Evolutionary conservation across 2,797 vertebrate genomes (phyloP).

Genomic region (Sarcophilus harrisii): DNA sequence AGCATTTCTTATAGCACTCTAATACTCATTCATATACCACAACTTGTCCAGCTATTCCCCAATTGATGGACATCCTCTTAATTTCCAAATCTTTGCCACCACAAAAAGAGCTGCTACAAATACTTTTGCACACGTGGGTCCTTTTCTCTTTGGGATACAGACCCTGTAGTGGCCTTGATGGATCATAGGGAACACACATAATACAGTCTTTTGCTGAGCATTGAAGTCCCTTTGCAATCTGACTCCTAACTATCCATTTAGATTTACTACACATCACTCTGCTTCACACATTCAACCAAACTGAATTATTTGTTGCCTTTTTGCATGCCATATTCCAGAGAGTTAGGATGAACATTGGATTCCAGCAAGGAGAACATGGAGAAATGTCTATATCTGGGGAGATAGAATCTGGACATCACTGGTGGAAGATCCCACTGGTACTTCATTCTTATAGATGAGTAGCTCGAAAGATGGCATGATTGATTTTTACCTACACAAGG

Average conservation of each 20-base stretch:
- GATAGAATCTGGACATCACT: neutral
- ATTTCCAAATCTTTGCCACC: too few species aligned
- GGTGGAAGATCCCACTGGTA: neutral
- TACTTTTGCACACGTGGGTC: too few species aligned
- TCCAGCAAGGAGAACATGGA: slow-evolving; percentile 8
- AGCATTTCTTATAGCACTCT: too few species aligned
- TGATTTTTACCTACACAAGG: slow-evolving; percentile 6
- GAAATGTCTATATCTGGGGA: neutral
- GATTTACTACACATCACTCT: neutral
- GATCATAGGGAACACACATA: neutral
- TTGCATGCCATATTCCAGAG: neutral
- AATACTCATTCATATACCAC: too few species aligned
- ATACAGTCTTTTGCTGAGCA: neutral
- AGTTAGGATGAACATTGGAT: neutral
- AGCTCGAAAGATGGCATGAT: slow-evolving; percentile 32
- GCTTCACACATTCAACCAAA: neutral
- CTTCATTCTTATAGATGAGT: slow-evolving; percentile 2
- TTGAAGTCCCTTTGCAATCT: neutral
- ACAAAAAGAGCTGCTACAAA: too few species aligned
- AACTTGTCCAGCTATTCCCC: too few species aligned
- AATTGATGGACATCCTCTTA: too few species aligned
- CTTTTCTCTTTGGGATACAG: too few species aligned
- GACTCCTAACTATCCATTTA: neutral
- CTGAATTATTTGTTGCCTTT: neutral
- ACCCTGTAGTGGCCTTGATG: too few species aligned